Evolutionary conservation across 2,888 invertebrate genomes (phyloP).

Genomic region (Cordilura impudica): DNA sequence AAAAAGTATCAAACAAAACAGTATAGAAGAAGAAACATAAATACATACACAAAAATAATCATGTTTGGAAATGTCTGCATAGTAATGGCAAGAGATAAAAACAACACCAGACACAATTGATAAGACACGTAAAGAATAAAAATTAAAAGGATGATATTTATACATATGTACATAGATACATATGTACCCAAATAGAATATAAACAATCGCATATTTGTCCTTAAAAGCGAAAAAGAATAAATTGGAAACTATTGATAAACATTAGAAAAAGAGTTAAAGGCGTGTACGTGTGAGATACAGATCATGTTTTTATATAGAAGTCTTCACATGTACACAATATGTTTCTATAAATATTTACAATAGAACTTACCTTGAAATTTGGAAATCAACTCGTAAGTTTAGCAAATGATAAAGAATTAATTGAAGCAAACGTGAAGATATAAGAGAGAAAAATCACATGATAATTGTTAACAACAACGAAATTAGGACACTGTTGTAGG

Average conservation of each 20-base stretch:
- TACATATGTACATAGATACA: neutral
- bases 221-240: neutral
- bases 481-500: constrained; percentile 23
- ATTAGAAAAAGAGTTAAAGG: neutral
- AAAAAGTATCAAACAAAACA: neutral
- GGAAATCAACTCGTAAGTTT: constrained; percentile 38
- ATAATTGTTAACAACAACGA: constrained; percentile 25
- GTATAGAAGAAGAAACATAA: neutral
- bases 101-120: neutral
- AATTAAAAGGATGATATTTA: neutral
- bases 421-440: constrained; percentile 40
- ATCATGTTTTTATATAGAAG: too few species aligned
- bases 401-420: constrained; percentile 51
- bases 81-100: neutral
- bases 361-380: constrained; percentile 49
- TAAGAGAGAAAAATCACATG: constrained; percentile 38
- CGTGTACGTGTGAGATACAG: neutral
- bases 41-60: too few species aligned
- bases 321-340: neutral
- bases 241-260: neutral
- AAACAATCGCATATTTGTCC: neutral
- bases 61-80: neutral
- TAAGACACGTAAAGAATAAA: constrained; percentile 14
- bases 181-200: neutral
- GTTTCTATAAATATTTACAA: neutral